Conservation (phyloP, 1,140 invertebrate species). For the Drosophila funebris region DNA sequence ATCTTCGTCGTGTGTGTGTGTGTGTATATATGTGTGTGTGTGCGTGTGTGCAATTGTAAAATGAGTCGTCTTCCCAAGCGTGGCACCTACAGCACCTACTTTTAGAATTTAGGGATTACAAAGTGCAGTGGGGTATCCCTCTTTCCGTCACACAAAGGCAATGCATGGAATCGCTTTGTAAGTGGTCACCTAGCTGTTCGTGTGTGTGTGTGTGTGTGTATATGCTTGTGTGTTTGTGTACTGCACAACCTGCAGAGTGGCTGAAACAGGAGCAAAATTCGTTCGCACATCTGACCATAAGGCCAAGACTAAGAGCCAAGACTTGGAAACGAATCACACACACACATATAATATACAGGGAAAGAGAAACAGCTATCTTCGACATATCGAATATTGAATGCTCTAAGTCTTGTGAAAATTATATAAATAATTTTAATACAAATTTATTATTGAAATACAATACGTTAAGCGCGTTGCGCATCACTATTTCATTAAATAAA, state of each 20-base stretch:
- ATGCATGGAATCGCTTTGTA: constrained; percentile 1
- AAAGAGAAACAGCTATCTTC: not conserved
- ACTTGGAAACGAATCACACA: not conserved
- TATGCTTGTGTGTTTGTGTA: not conserved
- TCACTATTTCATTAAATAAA: too few species aligned
- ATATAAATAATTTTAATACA: too few species aligned
- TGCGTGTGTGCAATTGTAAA: constrained; percentile 28
- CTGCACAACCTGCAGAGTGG: constrained; percentile 44
- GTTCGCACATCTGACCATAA: constrained; percentile 24
- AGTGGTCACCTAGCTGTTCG: constrained; percentile 33
- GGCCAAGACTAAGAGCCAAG: not conserved
- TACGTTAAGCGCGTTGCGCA: too few species aligned
- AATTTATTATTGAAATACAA: too few species aligned
- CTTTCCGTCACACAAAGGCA: not conserved
- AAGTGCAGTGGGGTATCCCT: constrained; percentile 4
- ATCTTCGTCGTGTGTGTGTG: constrained; percentile 39
- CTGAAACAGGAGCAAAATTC: constrained; percentile 25
- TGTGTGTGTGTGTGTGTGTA: not conserved
- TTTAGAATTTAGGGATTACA: constrained; percentile 57
- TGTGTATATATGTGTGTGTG: constrained; percentile 8
- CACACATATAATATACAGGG: not conserved
- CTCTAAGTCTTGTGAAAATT: too few species aligned
- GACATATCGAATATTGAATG: not conserved
- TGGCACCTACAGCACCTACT: constrained; percentile 48
- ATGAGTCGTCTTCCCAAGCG: constrained; percentile 26